Evolutionary conservation across 1,140 invertebrate genomes (phyloP), one percentile per base, ranked within the genome.

Genomic region (Calycopis cecrops): DNA sequence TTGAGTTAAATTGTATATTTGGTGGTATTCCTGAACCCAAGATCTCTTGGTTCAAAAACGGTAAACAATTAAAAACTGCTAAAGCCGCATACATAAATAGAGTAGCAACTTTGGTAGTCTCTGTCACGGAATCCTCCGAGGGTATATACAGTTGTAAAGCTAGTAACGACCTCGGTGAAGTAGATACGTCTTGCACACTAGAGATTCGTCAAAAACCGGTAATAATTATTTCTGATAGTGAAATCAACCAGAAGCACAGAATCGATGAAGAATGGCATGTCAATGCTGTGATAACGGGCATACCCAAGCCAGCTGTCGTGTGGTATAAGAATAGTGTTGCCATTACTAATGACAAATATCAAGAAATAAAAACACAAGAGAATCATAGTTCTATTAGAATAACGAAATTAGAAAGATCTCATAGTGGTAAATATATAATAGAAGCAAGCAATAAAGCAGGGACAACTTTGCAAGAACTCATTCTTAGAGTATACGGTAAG

Each of bases 21-120:
- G 92, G 91, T 56, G 97, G 95, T n/a, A 87, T 92, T 67, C 96
- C 97, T 3, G 86, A 90, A 74, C 97, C 97, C n/a, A 92, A 91
- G 64, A 91, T 97, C 6, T 91, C 90, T 60, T 98, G 97, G 97
- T 92, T 84, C 48, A 91, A 90, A 71, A 89, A 91, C 66, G 90
- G 89, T 6, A 85, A 90, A 58, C 79, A 88, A 37, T 80, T 92
- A 34, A 90, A 89, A 35, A 86, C 75, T n/a, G 81, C 86, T 38
- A 89, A 84, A 51, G 90, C 91, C 10, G 90, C 89, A 9, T 95
- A 94, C 63, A 91, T 94, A 61, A 92, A 95, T 63, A 90, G 93
- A 57, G 88, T 95, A 9, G 94, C 94, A 48, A 93, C 93, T 34
- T 85, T 94, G 21, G 90, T 88, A 0, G 92, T 97, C 57, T 89